Conservation (phyloP, 2,113 vertebrate genomes). For the Taurulus bubalis region DNA sequence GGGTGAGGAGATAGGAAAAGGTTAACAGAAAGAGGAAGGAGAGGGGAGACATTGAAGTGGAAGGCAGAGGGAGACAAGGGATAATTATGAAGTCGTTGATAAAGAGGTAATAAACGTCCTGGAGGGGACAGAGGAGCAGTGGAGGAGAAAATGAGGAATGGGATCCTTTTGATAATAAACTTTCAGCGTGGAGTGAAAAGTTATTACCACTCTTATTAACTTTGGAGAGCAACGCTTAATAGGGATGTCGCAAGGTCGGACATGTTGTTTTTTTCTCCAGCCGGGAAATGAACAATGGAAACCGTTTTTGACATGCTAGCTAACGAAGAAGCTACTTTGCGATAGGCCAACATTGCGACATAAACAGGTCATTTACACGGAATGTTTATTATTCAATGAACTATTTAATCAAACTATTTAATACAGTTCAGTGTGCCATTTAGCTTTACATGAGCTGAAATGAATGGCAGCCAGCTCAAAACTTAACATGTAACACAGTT, state of each 20-base stretch:
- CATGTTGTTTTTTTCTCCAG: neutral
- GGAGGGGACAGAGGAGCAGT: slow-evolving; percentile 46
- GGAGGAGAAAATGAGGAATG: slow-evolving; percentile 54
- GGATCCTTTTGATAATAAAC: slow-evolving; percentile 53
- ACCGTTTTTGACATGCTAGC: neutral
- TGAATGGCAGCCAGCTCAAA: neutral
- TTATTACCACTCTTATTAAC: slow-evolving; percentile 47
- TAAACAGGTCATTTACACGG: neutral
- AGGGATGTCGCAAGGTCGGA: neutral
- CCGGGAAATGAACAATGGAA: slow-evolving; percentile 6
- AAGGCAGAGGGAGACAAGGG: slow-evolving; percentile 39
- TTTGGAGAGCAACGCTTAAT: slow-evolving; percentile 21
- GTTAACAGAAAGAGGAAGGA: slow-evolving; percentile 67
- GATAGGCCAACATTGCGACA: neutral
- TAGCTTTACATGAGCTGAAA: neutral
- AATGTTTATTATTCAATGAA: neutral
- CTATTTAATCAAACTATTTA: no score
- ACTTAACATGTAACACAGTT: neutral
- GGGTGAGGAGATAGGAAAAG: slow-evolving; percentile 63
- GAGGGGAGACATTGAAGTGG: slow-evolving; percentile 29
- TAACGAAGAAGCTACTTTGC: neutral
- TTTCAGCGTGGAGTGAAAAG: slow-evolving; percentile 35
- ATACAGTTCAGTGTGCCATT: neutral
- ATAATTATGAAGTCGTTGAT: slow-evolving; percentile 71
- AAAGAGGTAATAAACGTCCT: slow-evolving; percentile 67